phyloP scores from a whole-genome alignment of 2,888 invertebrate genomes.

The Tolmerus cingulatus region DNA sequence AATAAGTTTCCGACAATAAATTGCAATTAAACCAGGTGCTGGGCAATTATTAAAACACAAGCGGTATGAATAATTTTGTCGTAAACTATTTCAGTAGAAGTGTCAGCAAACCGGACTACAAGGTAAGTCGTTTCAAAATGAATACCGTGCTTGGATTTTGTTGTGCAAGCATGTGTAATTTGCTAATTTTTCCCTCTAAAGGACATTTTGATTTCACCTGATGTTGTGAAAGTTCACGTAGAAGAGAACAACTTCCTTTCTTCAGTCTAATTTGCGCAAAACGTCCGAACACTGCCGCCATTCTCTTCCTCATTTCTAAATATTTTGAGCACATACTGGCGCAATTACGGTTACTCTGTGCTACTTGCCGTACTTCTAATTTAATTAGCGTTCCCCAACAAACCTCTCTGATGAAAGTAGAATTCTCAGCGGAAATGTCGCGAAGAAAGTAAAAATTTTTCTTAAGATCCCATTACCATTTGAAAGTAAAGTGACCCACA shows the following conservation, averaged over 20 bases:
- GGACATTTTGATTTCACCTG: background rate
- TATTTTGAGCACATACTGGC: background rate
- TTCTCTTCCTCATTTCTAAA: background rate
- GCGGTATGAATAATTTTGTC: background rate
- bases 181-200: background rate
- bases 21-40: background rate
- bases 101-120: background rate
- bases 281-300: background rate
- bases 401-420: background rate
- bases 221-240: background rate
- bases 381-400: background rate
- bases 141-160: background rate
- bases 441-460: background rate
- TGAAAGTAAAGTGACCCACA: constrained; percentile 22
- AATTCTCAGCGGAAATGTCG: background rate
- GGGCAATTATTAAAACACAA: background rate
- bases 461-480: background rate
- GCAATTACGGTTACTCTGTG: background rate
- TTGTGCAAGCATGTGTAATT: background rate
- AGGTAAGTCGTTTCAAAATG: background rate
- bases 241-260: background rate
- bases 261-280: background rate
- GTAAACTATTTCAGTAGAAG: background rate
- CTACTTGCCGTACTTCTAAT: background rate
- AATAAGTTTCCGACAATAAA: constrained; percentile 4